Percentiles rank a stretch among this genome's conserved stretches.
Evolutionary conservation across 1,140 invertebrate species (phyloP).

Genomic region (Pseudomyrmex dendroicus): DNA sequence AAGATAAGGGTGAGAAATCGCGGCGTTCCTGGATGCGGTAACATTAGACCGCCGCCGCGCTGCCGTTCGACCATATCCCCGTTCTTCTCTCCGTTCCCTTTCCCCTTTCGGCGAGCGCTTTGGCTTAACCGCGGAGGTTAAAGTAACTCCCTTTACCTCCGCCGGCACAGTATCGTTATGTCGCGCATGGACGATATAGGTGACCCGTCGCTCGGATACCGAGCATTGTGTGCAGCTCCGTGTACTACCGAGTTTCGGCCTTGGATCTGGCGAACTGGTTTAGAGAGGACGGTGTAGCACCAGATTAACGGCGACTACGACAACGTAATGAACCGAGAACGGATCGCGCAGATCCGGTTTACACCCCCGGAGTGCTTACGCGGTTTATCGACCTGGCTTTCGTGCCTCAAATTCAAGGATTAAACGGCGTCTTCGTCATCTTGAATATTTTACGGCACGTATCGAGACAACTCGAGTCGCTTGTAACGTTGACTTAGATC

Average conservation of each 20-base stretch:
- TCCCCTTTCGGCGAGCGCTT: constrained; percentile 36
- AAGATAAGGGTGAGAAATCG: constrained; percentile 85
- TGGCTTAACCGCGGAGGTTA: constrained; percentile 60
- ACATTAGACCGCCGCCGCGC: constrained; percentile 77
- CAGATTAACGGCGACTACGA: constrained; percentile 69
- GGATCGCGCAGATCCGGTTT: constrained; percentile 58
- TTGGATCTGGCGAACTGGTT: constrained; percentile 37
- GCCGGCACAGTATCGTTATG: constrained; percentile 59
- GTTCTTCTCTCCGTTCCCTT: background rate
- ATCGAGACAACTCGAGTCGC: background rate
- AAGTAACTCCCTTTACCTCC: constrained; percentile 62
- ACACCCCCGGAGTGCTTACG: constrained; percentile 54
- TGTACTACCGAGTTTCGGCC: constrained; percentile 22
- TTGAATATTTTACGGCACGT: constrained; percentile 18
- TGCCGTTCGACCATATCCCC: constrained; percentile 30
- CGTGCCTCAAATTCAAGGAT: constrained; percentile 19
- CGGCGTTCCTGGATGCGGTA: constrained; percentile 81
- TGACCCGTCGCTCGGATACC: constrained; percentile 12
- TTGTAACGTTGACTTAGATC: background rate
- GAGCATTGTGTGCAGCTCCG: constrained; percentile 38
- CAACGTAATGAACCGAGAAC: constrained; percentile 55
- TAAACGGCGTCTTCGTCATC: background rate
- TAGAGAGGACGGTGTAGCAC: constrained; percentile 60
- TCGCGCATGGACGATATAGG: constrained; percentile 59
- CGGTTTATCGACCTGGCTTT: constrained; percentile 51